Percentiles rank a stretch among this genome's conserved stretches.
phyloP scores from a whole-genome alignment of 2,113 vertebrate species.

The Poeciliopsis prolifica region DNA sequence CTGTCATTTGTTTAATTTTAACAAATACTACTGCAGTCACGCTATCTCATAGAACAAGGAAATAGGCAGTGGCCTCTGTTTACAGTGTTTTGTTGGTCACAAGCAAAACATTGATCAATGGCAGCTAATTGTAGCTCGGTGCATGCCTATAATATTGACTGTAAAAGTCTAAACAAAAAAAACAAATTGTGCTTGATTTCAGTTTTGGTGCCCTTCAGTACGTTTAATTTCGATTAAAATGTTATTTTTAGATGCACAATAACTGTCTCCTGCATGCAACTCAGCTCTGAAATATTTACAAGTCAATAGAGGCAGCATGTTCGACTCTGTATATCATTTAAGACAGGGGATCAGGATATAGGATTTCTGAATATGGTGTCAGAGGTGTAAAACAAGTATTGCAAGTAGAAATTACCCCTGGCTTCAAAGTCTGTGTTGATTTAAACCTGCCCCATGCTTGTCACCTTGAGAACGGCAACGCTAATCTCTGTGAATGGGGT shows the following conservation, averaged over 20 bases:
- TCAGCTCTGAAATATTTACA: constrained; percentile 50
- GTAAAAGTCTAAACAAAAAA: constrained; percentile 55
- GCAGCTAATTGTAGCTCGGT: constrained; percentile 25
- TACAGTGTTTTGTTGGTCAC: constrained; percentile 41
- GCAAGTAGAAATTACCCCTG: constrained; percentile 26
- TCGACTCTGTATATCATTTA: constrained; percentile 46
- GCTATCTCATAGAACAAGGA: constrained; percentile 21
- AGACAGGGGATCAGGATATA: constrained; percentile 47
- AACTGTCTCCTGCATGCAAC: constrained; percentile 11
- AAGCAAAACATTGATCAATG: constrained; percentile 55
- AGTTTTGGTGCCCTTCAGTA: constrained; percentile 44
- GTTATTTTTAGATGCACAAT: constrained; percentile 58
- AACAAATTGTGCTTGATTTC: constrained; percentile 54
- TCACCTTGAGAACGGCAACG: constrained; percentile 59
- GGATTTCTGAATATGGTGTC: constrained; percentile 63
- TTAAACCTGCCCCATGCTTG: constrained; percentile 46
- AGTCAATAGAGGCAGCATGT: constrained; percentile 56
- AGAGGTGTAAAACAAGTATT: constrained; percentile 44
- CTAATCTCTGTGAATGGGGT: constrained; percentile 44
- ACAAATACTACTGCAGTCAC: constrained; percentile 39
- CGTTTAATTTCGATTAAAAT: constrained; percentile 48
- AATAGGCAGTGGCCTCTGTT: constrained; percentile 37
- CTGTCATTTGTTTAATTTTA: constrained; percentile 16
- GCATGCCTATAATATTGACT: constrained; percentile 56
- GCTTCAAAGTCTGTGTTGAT: constrained; percentile 37